Evolutionary conservation across 2,888 invertebrate species (phyloP).

Genomic region (Hartigia nigra): DNA sequence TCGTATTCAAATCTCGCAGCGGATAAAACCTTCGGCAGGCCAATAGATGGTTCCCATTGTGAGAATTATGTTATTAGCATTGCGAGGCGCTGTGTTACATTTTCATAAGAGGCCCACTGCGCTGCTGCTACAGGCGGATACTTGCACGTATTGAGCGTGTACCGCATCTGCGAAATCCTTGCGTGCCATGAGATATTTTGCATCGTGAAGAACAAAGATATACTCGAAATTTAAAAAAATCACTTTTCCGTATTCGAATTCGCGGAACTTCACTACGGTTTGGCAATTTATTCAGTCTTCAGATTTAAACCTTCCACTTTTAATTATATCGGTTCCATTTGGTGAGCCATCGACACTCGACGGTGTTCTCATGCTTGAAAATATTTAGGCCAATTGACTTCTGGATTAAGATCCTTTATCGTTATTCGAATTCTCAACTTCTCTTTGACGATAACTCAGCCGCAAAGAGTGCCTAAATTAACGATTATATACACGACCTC

Average conservation of each 20-base stretch:
- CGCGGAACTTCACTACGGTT: too few species aligned
- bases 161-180: background rate
- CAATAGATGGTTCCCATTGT: constrained; percentile 14
- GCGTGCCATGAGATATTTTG: background rate
- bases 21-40: constrained; percentile 20
- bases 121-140: background rate
- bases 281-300: too few species aligned
- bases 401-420: background rate
- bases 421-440: background rate
- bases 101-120: constrained; percentile 17
- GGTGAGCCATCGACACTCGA: too few species aligned
- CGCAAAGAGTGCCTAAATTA: background rate
- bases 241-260: too few species aligned
- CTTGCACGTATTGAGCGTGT: constrained; percentile 7
- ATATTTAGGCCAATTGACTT: background rate
- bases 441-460: background rate
- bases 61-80: constrained; percentile 30
- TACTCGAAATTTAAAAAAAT: too few species aligned
- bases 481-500: background rate
- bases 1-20: too few species aligned
- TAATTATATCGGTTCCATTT: too few species aligned
- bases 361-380: background rate
- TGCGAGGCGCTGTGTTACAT: constrained; percentile 21
- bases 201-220: too few species aligned
- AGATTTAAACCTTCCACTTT: too few species aligned